Evolutionary conservation across 2,797 vertebrate genomes (phyloP).

Genomic region (Adelosebastes latens): DNA sequence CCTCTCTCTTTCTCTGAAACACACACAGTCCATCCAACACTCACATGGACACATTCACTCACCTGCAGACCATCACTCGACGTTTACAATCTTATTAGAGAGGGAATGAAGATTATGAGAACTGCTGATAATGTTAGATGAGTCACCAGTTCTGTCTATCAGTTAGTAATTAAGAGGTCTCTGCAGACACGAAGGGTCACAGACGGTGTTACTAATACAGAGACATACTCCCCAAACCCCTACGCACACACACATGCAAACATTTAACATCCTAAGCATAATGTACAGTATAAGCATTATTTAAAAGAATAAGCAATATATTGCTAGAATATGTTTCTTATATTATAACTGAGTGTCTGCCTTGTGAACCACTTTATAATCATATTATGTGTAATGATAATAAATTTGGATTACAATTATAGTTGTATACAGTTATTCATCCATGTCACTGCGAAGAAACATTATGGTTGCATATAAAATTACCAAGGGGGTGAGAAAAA

Average conservation of each 20-base stretch:
- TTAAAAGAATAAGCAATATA: background rate
- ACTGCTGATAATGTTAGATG: constrained; percentile 62
- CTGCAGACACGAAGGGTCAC: constrained; percentile 34
- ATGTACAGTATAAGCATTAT: background rate
- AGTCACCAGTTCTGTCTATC: constrained; percentile 60
- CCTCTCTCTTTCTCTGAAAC: constrained; percentile 3
- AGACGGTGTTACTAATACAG: constrained; percentile 12
- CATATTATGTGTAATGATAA: background rate
- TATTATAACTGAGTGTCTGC: background rate
- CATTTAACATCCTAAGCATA: background rate
- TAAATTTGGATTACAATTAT: background rate
- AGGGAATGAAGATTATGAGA: constrained; percentile 62
- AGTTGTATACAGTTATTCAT: background rate
- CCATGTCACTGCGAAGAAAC: background rate
- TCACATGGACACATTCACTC: constrained; percentile 22
- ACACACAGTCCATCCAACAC: constrained; percentile 1
- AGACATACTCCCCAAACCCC: background rate
- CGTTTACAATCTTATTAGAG: constrained; percentile 60
- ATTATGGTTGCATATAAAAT: background rate
- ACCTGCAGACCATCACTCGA: constrained; percentile 32
- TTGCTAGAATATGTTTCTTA: no score
- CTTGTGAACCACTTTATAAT: background rate
- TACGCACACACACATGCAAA: background rate
- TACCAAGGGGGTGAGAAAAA: background rate
- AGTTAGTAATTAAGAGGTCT: constrained; percentile 61